Percentiles rank a stretch among this genome's conserved stretches.
Conservation (phyloP, 2,797 vertebrate species). For the Rhinoraja longicauda region DNA sequence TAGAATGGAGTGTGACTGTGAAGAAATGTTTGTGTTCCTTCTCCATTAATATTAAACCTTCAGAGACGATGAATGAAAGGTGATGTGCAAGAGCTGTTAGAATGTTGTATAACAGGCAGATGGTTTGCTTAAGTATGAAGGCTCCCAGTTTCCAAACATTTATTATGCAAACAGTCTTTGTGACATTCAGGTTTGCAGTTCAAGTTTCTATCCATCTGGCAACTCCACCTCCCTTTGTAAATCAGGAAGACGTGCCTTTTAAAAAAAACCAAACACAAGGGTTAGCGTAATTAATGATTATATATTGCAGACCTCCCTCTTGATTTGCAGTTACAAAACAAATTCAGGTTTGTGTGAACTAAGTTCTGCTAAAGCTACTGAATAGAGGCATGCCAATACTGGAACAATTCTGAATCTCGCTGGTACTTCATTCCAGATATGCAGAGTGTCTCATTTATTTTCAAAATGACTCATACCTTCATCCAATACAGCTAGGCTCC, state of each 20-base stretch:
- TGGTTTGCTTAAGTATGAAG: conserved; percentile 33
- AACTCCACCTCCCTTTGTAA: not conserved
- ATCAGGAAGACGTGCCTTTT: not conserved
- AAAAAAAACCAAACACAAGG: not conserved
- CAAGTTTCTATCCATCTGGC: not conserved
- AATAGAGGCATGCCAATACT: not conserved
- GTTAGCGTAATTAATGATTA: not conserved
- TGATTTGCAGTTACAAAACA: not conserved
- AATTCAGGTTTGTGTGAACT: not conserved
- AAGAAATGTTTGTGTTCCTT: conserved; percentile 25
- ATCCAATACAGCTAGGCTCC: not conserved
- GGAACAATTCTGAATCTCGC: not conserved
- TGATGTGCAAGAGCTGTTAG: conserved; percentile 5
- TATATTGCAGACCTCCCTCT: not conserved
- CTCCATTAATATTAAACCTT: conserved; percentile 15
- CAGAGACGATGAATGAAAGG: not conserved
- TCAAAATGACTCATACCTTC: not conserved
- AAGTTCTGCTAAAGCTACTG: not conserved
- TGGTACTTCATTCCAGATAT: conserved; percentile 14
- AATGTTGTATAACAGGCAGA: conserved; percentile 13
- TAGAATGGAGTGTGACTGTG: conserved; percentile 11
- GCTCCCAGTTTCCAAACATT: conserved; percentile 20
- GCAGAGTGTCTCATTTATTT: not conserved
- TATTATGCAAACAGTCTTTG: conserved; percentile 35
- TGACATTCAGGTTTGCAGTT: conserved; percentile 17